Evolutionary conservation across 2,113 vertebrate genomes (phyloP), one percentile per base, ranked within the genome.

Genomic region (Lasiurus cinereus): DNA sequence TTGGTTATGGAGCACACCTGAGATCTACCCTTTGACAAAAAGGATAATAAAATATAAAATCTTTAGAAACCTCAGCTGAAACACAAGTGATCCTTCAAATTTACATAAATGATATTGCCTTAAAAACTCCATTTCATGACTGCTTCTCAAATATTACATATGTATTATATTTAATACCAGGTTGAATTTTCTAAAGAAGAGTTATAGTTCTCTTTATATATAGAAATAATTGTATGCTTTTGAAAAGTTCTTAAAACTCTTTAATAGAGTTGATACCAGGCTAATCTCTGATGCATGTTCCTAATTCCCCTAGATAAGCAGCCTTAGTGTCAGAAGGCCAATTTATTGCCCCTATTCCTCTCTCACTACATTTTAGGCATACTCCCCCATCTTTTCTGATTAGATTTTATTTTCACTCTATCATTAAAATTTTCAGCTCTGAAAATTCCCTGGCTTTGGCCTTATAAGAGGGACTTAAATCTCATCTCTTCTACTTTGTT

Each of bases 261-360:
- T 39, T 8, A 56, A 19, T 4, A 62, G 62, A 56, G 5, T n/a
- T 92, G 76, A 52, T 10, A 13, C 36, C n/a, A 5, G n/a, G 13
- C 59, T 83, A 70, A 82, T 19, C 16, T 76, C 67, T 59, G 33
- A 24, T 52, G 48, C 8, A n/a, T 12, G 1, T 4, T 3, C 6
- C 15, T 22, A 54, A 3, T 19, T 15, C 31, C 8, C 2, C 2
- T 2, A 9, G 12, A 4, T 27, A 24, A 18, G 12, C 0, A 70
- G 46, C 39, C 9, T 70, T 19, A 11, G n/a, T n/a, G 2, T 54
- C 5, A 74, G 87, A 84, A 90, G 36, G 18, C n/a, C 4, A 27
- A 6, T 31, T 8, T 27, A 4, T 4, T 11, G 7, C 27, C 9
- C 6, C 6, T 54, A 0, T 15, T 8, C 1, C 1, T 5, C 21